Conservation (phyloP, 2,113 vertebrate species). For the Cynocephalus volans region DNA sequence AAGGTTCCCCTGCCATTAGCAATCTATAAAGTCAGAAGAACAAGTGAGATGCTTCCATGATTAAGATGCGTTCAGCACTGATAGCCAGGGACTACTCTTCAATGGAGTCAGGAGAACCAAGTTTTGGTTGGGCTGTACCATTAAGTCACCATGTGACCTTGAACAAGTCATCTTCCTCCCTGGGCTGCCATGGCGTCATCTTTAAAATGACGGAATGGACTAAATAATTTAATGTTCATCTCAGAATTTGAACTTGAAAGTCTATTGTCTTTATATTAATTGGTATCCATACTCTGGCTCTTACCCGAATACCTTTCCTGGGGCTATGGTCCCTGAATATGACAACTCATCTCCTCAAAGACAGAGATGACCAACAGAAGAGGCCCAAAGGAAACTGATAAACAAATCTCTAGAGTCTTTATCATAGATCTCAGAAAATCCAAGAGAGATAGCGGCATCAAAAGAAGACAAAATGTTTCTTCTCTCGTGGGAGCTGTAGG, state of each 20-base stretch:
- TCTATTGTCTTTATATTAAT: background rate
- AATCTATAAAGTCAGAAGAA: constrained; percentile 29
- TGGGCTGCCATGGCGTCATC: background rate
- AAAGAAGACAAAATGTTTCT: background rate
- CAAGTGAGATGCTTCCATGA: background rate
- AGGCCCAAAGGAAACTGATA: background rate
- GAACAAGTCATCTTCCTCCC: background rate
- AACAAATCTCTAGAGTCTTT: background rate
- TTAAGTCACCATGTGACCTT: background rate
- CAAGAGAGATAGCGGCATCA: background rate
- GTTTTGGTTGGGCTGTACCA: background rate
- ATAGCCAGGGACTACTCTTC: background rate
- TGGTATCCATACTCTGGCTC: background rate
- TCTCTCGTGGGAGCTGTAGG: background rate
- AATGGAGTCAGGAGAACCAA: background rate
- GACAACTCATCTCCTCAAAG: background rate
- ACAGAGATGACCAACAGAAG: background rate
- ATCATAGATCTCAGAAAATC: background rate
- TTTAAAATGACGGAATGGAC: background rate
- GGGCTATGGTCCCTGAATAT: background rate
- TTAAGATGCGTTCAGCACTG: background rate
- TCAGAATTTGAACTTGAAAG: constrained; percentile 32
- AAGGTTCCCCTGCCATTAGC: background rate
- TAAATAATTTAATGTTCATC: background rate
- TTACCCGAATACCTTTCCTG: background rate